These are phyloP conservation scores for Gymnoscopelus braueri DNA, from an alignment of 2,797 vertebrate genomes.

Conservation along the genomic window DNA sequence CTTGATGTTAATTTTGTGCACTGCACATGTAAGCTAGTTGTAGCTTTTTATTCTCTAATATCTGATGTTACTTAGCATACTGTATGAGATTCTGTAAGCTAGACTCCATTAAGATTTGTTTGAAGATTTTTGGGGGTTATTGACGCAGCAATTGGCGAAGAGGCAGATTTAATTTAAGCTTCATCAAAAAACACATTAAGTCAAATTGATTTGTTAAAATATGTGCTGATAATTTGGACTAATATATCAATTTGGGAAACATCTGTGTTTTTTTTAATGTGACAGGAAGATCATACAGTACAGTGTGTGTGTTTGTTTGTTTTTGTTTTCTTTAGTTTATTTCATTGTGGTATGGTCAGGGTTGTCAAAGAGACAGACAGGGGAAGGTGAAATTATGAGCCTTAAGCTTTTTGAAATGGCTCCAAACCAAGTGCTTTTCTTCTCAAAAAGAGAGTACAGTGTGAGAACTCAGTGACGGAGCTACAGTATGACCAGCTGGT, in stretches of 20 bases:
- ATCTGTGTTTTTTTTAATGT: conserved; percentile 42
- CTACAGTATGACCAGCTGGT: conserved; percentile 11
- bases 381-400: conserved; percentile 41
- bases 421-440: conserved; percentile 20
- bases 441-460: conserved; percentile 2
- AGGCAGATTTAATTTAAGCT: conserved; percentile 32
- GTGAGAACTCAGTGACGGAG: conserved; percentile 19
- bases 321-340: conserved; percentile 1
- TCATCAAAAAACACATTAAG: conserved; percentile 43
- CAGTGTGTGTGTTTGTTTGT: neutral
- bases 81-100: too few species aligned
- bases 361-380: conserved; percentile 37
- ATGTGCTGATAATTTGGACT: conserved; percentile 40
- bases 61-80: too few species aligned
- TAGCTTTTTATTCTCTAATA: too few species aligned
- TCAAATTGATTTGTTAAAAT: conserved; percentile 30
- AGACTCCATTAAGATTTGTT: too few species aligned
- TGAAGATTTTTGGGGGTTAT: neutral
- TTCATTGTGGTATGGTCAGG: neutral
- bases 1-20: too few species aligned
- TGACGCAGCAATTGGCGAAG: neutral
- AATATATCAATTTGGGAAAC: conserved; percentile 53
- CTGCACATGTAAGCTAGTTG: too few species aligned
- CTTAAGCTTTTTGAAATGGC: conserved; percentile 43
- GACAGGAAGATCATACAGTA: conserved; percentile 17